Conservation (phyloP, 2,113 vertebrate species). For the Gymnorhina tibicen region DNA sequence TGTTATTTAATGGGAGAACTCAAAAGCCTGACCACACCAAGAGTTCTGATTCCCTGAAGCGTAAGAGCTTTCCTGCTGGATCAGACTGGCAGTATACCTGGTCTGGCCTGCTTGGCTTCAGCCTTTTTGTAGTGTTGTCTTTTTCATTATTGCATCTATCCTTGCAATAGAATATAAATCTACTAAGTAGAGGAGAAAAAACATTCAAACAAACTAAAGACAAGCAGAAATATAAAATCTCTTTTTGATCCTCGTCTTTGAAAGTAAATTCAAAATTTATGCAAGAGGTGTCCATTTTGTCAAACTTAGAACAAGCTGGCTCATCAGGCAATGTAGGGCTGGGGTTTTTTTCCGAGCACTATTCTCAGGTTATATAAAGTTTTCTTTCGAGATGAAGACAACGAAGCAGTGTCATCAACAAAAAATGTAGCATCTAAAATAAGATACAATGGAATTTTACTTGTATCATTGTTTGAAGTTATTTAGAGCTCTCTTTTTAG, state of each 20-base stretch:
- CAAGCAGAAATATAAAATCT: neutral
- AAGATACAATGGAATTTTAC: neutral
- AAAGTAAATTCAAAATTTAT: neutral
- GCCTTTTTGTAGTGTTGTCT: neutral
- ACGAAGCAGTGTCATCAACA: neutral
- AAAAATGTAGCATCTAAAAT: neutral
- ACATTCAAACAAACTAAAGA: neutral
- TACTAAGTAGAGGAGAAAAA: neutral
- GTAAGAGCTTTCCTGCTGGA: neutral
- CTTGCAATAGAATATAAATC: neutral
- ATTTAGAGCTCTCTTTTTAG: neutral
- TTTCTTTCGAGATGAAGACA: neutral
- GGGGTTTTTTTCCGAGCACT: neutral
- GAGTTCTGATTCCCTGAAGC: neutral
- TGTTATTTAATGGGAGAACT: neutral
- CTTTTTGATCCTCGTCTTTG: neutral
- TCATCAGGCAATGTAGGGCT: neutral
- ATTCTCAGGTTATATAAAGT: neutral
- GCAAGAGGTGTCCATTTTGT: neutral
- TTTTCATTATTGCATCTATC: neutral
- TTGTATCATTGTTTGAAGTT: neutral
- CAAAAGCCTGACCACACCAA: neutral
- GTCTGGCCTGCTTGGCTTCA: neutral
- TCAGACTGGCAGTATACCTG: accelerated
- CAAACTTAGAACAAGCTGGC: neutral